Evolutionary conservation across 2,113 vertebrate species (phyloP).

Genomic region (Herpailurus yagouaroundi): DNA sequence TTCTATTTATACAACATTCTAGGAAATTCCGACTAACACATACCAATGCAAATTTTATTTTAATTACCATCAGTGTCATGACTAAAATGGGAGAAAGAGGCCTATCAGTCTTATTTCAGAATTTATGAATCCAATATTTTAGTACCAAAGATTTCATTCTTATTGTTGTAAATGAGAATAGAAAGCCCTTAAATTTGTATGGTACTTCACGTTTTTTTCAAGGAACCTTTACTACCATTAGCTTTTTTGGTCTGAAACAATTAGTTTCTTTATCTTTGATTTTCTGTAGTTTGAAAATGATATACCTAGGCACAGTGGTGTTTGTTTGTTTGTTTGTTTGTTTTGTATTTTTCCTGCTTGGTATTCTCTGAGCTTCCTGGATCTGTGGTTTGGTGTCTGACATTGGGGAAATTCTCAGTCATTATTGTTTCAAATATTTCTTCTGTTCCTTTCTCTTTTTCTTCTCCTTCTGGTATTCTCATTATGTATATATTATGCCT

Average conservation of each 20-base stretch:
- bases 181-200: background rate
- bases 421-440: background rate
- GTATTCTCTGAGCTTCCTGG: background rate
- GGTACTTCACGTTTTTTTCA: background rate
- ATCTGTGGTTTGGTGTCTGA: background rate
- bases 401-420: background rate
- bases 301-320: background rate
- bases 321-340: background rate
- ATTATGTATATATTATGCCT: background rate
- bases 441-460: background rate
- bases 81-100: background rate
- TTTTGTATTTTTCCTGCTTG: background rate
- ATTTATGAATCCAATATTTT: background rate
- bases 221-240: background rate
- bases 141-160: conserved; percentile 4
- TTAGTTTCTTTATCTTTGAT: background rate
- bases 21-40: no score
- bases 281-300: background rate
- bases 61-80: background rate
- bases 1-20: no score
- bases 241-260: background rate
- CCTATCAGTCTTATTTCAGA: background rate
- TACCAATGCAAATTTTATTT: background rate
- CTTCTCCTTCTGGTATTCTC: background rate
- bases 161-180: background rate